Base-by-base conservation (phyloP, 2,113 vertebrate species). In the Dicerorhinus sumatrensis region DNA sequence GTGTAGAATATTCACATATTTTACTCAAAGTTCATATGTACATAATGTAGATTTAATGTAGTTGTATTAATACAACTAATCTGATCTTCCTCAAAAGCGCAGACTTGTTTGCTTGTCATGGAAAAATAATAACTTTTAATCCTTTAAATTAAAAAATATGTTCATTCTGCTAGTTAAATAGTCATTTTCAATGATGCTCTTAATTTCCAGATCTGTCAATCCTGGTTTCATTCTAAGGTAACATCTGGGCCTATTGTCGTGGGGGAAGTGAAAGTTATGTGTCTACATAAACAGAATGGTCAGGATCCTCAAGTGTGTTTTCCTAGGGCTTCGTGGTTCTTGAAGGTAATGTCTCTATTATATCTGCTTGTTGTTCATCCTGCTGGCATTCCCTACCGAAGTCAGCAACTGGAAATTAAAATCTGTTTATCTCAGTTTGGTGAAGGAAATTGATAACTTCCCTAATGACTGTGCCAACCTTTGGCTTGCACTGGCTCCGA, bases 201-300 rank as follows among this genome's bases (percentile, higher is more conserved):
- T 83, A 46, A 36, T 85, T 93, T 81, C n/a, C 25, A 65, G 31
- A 33, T 81, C 33, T 75, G 65, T 60, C 3, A 70, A 11, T 62
- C n/a, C 14, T 56, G 60, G 51, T 39, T 89, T 79, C 48, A 92
- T 94, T 80, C 81, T 70, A 63, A 97, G 27, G 80, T 72, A 36
- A 73, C 4, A 7, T 60, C 21, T 62, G 82, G 31, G 54, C 8
- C 27, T 62, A 11, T n/a, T 58, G 16, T 14, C 33, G 31, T 11
- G 23, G 17, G 39, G n/a, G 20, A 39, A 48, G 14, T 0, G 0
- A 63, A 86, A 18, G 4, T 70, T 86, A 48, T 58, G 9, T 36
- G 42, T 56, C 4, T 10, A 21, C 23, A 3, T 60, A n/a, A 72
- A 90, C 9, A 67, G 39, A 62, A 42, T 12, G 29, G 46, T 63